Base-by-base conservation (phyloP, 2,113 vertebrate genomes). In the Micronisus gabar region DNA sequence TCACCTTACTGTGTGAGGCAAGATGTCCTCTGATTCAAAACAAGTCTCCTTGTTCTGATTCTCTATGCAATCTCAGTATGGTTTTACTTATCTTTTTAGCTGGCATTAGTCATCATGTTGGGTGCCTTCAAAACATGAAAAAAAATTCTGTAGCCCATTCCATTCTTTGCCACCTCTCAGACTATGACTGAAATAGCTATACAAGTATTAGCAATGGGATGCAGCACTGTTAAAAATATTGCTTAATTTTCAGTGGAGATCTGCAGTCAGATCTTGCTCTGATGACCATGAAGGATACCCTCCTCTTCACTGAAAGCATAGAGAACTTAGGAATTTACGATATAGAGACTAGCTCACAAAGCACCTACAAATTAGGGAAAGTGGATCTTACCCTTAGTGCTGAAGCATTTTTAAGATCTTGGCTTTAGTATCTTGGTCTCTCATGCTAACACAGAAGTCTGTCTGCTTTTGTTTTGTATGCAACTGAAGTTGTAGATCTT, bases 381-480 rank as follows among this genome's bases (percentile, higher is more conserved):
- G 32, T 5, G 4, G 18, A 15, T 85, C 58, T 68, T 40, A 17
- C 26, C 6, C 0, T 0, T 34, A 66, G 17, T 15, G 32, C 6
- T 40, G 30, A 81, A 63, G 21, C 13, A 68, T 56, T 70, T 87
- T 85, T 61, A 85, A 61, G 26, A 34, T 41, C 29, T 47, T 66
- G 20, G 17, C 14, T 56, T 74, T 61, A 22, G 11, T 62, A 16
- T 47, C 30, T 79, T 7, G 22, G 23, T 29, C 34, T 62, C 20
- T 78, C 10, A 16, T 22, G 34, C 16, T 84, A 45, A 32, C 25
- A 34, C 1, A 47, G 7, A 13, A 74, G 11, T 34, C 20, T 88
- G 21, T 43, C n/a, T 88, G n/a, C 12, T 48, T 8, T 9, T 83
- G 13, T 52, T 85, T 68, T 29, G 5, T 26, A 32, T 3, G 34